Evolutionary conservation across 2,113 vertebrate species (phyloP).

Genomic region (Serilophus lunatus): DNA sequence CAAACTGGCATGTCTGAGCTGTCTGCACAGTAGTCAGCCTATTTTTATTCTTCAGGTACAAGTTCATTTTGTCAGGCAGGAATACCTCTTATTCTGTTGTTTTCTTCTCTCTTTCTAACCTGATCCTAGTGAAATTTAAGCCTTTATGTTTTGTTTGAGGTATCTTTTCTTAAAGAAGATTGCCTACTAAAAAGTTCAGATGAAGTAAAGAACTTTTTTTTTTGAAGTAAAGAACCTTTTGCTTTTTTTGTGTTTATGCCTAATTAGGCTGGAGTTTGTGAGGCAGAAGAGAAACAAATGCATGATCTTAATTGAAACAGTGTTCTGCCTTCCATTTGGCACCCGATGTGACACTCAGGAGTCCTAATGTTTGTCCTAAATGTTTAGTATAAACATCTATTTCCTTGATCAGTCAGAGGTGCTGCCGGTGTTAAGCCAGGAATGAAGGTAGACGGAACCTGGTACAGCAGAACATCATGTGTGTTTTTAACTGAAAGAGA

Average conservation of each 20-base stretch:
- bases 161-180: neutral
- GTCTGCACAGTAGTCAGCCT: neutral
- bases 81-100: neutral
- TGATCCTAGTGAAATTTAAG: neutral
- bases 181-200: neutral
- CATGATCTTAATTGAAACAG: neutral
- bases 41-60: neutral
- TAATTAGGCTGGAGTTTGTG: neutral
- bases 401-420: neutral
- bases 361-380: neutral
- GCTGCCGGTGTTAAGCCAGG: neutral
- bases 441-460: neutral
- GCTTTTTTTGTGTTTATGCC: neutral
- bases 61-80: neutral
- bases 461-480: neutral
- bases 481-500: neutral
- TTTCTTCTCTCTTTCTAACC: neutral
- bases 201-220: neutral
- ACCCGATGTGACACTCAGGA: neutral
- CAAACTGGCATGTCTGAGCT: neutral
- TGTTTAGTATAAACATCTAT: neutral
- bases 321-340: neutral
- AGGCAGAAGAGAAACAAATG: neutral
- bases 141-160: neutral
- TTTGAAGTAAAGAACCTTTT: too few relatives aligned